Evolutionary conservation across 2,113 vertebrate genomes (phyloP).

Genomic region (Orycteropus afer): DNA sequence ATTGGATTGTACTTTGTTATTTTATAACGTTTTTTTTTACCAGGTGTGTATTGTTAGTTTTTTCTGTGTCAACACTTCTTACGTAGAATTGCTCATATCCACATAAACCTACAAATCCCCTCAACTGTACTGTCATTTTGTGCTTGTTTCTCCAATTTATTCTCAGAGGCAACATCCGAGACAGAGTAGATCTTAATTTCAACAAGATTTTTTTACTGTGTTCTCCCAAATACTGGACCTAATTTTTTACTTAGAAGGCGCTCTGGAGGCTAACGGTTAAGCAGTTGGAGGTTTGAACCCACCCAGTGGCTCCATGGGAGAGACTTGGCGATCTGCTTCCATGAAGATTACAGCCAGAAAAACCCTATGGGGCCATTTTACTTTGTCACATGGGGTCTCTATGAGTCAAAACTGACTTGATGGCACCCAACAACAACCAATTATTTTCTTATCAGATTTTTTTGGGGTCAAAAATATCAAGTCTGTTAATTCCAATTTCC

Average conservation of each 20-base stretch:
- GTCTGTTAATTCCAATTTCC: conserved; percentile 12
- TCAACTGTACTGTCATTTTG: background rate
- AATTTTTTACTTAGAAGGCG: conserved; percentile 15
- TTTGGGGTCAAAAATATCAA: background rate
- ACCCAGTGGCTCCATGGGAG: background rate
- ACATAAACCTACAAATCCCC: background rate
- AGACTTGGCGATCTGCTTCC: too few relatives aligned
- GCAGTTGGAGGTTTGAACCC: background rate
- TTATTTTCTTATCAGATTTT: too few relatives aligned
- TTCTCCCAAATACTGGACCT: background rate
- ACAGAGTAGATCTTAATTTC: background rate
- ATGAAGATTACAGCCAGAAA: too few relatives aligned
- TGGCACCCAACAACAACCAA: background rate
- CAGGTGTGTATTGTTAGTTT: background rate
- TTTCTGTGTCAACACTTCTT: background rate
- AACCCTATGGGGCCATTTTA: too few relatives aligned
- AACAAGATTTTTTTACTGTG: background rate
- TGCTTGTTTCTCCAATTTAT: background rate
- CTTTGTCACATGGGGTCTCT: too few relatives aligned
- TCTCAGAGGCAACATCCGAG: background rate
- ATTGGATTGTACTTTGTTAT: background rate
- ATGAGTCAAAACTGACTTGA: background rate
- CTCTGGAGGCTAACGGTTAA: too few relatives aligned
- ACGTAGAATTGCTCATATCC: background rate
- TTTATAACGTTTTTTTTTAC: background rate